Conservation (phyloP, 2,113 vertebrate genomes). For the Condylura cristata region DNA sequence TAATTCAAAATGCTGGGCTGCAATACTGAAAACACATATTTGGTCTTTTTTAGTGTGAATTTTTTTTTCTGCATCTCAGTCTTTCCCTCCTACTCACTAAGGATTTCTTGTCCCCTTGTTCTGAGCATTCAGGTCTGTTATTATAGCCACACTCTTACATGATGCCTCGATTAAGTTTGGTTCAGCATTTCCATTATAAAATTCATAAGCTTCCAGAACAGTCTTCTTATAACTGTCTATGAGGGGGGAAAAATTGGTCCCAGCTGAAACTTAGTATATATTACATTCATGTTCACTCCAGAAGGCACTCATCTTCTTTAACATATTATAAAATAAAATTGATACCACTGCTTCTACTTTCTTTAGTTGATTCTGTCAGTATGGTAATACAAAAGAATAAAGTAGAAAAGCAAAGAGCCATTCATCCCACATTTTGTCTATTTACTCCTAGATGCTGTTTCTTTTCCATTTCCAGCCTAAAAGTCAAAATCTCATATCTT, state of each 20-base stretch:
- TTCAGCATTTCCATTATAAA: slow-evolving; percentile 66
- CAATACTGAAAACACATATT: slow-evolving; percentile 67
- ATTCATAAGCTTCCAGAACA: slow-evolving; percentile 53
- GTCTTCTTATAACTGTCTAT: slow-evolving; percentile 28
- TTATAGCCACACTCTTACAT: background rate
- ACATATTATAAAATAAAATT: slow-evolving; percentile 57
- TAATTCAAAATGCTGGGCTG: slow-evolving; percentile 74
- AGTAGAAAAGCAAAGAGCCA: background rate
- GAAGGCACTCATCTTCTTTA: background rate
- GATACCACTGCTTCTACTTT: slow-evolving; percentile 9
- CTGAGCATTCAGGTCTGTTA: slow-evolving; percentile 47
- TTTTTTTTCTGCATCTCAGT: slow-evolving; percentile 6
- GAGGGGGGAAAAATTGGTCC: background rate
- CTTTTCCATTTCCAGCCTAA: background rate
- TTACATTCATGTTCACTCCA: background rate
- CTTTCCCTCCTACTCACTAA: slow-evolving; percentile 57
- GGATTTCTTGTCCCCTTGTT: slow-evolving; percentile 59
- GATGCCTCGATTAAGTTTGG: background rate
- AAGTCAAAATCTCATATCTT: background rate
- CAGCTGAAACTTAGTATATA: slow-evolving; percentile 11
- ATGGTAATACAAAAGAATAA: slow-evolving; percentile 3
- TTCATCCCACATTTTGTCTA: background rate
- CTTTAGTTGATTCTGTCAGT: slow-evolving; percentile 12
- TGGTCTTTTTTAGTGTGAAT: slow-evolving; percentile 61
- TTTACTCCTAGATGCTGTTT: background rate